Percentiles rank a stretch among this genome's conserved stretches.
Conservation (phyloP, 2,888 invertebrate species). For the Ptilodon capucinus region DNA sequence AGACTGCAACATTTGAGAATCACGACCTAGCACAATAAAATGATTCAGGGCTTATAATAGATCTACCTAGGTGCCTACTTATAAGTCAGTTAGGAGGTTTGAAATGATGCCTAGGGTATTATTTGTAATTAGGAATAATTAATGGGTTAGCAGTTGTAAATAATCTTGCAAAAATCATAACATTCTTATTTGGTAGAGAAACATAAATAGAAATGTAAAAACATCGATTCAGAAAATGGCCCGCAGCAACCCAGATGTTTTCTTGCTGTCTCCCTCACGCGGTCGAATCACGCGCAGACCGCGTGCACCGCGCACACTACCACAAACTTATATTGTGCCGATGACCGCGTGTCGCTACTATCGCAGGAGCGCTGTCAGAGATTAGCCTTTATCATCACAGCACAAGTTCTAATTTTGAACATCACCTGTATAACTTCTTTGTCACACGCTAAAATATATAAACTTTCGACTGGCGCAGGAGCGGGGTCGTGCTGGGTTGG, state of each 20-base stretch:
- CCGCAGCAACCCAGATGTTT: slow-evolving; percentile 55
- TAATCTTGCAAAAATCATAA: slow-evolving; percentile 20
- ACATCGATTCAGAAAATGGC: slow-evolving; percentile 39
- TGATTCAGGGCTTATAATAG: background rate
- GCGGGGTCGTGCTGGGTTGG: slow-evolving; percentile 7
- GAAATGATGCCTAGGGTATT: no score
- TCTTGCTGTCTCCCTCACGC: slow-evolving; percentile 47
- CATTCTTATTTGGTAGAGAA: slow-evolving; percentile 21
- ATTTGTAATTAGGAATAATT: no score
- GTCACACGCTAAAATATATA: background rate
- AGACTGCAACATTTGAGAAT: background rate
- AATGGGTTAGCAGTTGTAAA: slow-evolving; percentile 22
- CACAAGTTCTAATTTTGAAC: no score
- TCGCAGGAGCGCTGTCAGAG: no score
- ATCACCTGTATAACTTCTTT: no score
- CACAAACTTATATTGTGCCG: no score
- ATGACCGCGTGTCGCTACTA: no score
- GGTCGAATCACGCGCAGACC: slow-evolving; percentile 43
- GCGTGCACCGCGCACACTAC: slow-evolving; percentile 36
- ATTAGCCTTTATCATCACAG: no score
- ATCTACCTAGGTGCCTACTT: background rate
- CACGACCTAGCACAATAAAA: background rate
- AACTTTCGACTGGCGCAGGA: slow-evolving; percentile 18
- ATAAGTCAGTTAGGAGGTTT: no score
- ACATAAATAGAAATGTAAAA: slow-evolving; percentile 38